A percentile compares a stretch with the other conserved stretches of the same genome.
Evolutionary conservation across 2,113 vertebrate species (phyloP).

Genomic region (Callipepla squamata): DNA sequence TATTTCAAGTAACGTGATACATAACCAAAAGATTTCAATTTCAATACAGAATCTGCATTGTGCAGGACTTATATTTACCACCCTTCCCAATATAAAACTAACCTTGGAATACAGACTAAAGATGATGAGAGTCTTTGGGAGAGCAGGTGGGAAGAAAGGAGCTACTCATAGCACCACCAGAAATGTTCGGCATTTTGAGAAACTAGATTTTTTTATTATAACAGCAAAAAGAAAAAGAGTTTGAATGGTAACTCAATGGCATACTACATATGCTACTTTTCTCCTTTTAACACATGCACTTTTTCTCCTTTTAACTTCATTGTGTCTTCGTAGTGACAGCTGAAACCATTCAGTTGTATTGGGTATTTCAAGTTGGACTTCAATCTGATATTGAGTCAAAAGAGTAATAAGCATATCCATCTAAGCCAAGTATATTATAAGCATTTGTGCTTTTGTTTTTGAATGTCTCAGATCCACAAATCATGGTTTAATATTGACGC

Average conservation of each 20-base stretch:
- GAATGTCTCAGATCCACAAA: background rate
- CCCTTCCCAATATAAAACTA: background rate
- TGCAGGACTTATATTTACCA: background rate
- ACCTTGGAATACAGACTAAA: background rate
- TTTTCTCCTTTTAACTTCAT: background rate
- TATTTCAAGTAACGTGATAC: background rate
- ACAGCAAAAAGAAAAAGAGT: background rate
- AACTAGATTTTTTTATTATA: background rate
- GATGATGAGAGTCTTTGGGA: background rate
- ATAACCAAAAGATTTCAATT: background rate
- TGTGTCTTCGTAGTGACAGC: background rate
- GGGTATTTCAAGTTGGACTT: background rate
- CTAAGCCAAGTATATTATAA: background rate
- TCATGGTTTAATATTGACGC: background rate
- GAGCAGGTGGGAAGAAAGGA: background rate
- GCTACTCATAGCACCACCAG: background rate
- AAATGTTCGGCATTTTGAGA: background rate
- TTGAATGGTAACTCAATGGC: background rate
- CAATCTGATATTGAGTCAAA: background rate
- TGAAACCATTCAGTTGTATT: conserved; percentile 1
- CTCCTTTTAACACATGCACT: background rate
- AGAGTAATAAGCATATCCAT: background rate
- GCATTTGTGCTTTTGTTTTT: background rate
- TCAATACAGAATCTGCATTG: background rate
- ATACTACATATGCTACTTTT: background rate